These are phyloP conservation scores for Parnassius mnemosyne DNA, from an alignment of 2,888 invertebrate genomes.

Conservation along the genomic window DNA sequence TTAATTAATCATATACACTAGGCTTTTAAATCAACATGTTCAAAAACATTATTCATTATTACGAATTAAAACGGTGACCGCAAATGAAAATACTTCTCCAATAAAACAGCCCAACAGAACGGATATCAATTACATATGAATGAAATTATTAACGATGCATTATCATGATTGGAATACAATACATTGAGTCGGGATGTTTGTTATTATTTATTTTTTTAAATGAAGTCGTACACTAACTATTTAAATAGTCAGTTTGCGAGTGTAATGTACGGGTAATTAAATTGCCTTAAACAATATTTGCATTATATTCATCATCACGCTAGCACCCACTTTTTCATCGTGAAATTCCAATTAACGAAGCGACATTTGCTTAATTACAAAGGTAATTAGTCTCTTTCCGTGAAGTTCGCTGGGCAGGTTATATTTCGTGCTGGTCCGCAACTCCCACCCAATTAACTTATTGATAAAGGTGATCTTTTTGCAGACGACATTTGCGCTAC, in stretches of 20 bases:
- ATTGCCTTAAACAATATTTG: slow-evolving; percentile 47
- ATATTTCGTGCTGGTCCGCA: slow-evolving; percentile 27
- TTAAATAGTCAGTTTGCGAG: slow-evolving; percentile 6
- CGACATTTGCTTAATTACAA: slow-evolving; percentile 60
- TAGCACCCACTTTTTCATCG: slow-evolving; percentile 58
- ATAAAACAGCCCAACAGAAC: neutral
- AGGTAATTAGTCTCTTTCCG: slow-evolving; percentile 56
- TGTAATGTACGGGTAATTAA: slow-evolving; percentile 11
- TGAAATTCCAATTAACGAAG: slow-evolving; percentile 54
- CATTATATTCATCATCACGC: slow-evolving; percentile 61
- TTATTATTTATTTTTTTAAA: neutral
- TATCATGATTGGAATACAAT: slow-evolving; percentile 22
- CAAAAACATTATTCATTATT: slow-evolving; percentile 10
- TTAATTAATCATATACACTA: neutral
- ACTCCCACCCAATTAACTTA: slow-evolving; percentile 26
- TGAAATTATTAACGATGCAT: slow-evolving; percentile 27
- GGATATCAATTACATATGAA: slow-evolving; percentile 24
- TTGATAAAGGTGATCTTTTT: slow-evolving; percentile 30
- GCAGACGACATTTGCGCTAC: slow-evolving; percentile 6
- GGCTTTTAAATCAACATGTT: slow-evolving; percentile 16
- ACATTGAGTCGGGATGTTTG: neutral
- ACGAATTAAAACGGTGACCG: slow-evolving; percentile 16
- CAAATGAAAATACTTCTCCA: slow-evolving; percentile 11
- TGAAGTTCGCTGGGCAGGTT: slow-evolving; percentile 31
- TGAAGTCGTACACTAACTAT: slow-evolving; percentile 1